Conservation (phyloP, 1,140 invertebrate species). For the Solen grandis region DNA sequence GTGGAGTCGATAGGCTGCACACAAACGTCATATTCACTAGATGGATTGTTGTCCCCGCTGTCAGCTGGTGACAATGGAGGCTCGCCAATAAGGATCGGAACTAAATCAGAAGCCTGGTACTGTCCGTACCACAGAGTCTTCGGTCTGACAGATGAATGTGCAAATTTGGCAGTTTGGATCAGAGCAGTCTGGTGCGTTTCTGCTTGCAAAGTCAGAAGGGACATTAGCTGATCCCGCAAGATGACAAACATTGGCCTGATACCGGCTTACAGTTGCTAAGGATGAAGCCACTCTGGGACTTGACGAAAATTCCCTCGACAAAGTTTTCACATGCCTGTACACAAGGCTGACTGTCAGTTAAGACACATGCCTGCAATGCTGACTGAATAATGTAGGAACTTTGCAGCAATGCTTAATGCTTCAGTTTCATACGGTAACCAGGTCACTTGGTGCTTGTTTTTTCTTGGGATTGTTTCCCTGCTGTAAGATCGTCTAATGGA, state of each 20-base stretch:
- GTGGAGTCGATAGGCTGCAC: no score
- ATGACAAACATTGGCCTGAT: constrained; percentile 27
- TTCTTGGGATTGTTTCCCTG: constrained; percentile 7
- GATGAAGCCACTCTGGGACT: constrained; percentile 51
- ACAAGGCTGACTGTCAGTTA: constrained; percentile 51
- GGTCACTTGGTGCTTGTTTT: constrained; percentile 35
- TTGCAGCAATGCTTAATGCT: constrained; percentile 37
- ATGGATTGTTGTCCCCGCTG: no score
- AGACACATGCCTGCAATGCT: constrained; percentile 7
- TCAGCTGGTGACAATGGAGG: no score
- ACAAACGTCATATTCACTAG: no score
- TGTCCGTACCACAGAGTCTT: constrained; percentile 17
- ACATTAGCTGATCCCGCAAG: constrained; percentile 44
- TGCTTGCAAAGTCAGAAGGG: constrained; percentile 47
- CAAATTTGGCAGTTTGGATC: constrained; percentile 34
- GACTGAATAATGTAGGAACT: constrained; percentile 51
- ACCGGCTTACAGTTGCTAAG: constrained; percentile 39
- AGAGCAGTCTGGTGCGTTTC: constrained; percentile 24
- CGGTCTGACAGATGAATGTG: not conserved
- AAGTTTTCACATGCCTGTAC: constrained; percentile 43
- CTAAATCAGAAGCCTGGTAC: no score
- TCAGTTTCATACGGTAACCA: constrained; percentile 60
- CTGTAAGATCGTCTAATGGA: constrained; percentile 11
- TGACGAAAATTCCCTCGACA: constrained; percentile 54
- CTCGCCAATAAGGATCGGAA: no score